Conservation (phyloP, 2,888 invertebrate species). For the Patella caerulea region DNA sequence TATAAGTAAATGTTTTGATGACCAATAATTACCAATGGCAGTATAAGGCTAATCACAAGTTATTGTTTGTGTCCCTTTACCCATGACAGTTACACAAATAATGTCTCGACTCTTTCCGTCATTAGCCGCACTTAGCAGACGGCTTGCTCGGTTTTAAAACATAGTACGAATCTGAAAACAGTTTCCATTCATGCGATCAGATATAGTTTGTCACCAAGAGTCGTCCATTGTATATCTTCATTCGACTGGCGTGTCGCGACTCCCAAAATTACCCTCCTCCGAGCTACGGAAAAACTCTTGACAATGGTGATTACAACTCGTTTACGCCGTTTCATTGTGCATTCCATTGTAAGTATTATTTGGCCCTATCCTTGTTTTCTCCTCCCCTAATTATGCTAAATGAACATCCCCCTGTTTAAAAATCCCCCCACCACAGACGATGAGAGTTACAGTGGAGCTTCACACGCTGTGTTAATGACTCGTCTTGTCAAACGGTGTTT, state of each 20-base stretch:
- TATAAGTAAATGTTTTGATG: too few species aligned
- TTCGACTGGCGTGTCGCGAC: conserved; percentile 16
- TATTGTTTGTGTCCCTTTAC: conserved; percentile 5
- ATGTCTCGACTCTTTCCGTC: not conserved
- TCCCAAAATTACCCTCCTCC: not conserved
- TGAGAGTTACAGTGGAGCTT: not conserved
- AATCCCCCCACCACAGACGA: conserved; percentile 11
- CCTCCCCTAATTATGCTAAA: conserved; percentile 36
- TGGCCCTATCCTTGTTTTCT: conserved; percentile 13
- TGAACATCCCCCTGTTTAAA: conserved; percentile 26
- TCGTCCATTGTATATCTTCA: conserved; percentile 18
- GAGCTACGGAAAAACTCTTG: conserved; percentile 2
- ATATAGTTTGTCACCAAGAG: conserved; percentile 22
- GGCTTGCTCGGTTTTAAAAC: conserved; percentile 6
- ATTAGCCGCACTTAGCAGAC: conserved; percentile 15
- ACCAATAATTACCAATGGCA: too few species aligned
- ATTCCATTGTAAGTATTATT: not conserved
- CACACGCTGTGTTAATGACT: conserved; percentile 23
- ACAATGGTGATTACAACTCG: not conserved
- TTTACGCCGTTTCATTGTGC: not conserved
- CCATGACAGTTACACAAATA: conserved; percentile 12
- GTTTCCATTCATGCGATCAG: conserved; percentile 25
- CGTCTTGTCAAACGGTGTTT: conserved; percentile 20
- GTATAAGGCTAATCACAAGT: not conserved
- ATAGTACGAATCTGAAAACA: conserved; percentile 23